Base-by-base conservation (phyloP, 2,888 invertebrate genomes). In the Papilio elwesi region DNA sequence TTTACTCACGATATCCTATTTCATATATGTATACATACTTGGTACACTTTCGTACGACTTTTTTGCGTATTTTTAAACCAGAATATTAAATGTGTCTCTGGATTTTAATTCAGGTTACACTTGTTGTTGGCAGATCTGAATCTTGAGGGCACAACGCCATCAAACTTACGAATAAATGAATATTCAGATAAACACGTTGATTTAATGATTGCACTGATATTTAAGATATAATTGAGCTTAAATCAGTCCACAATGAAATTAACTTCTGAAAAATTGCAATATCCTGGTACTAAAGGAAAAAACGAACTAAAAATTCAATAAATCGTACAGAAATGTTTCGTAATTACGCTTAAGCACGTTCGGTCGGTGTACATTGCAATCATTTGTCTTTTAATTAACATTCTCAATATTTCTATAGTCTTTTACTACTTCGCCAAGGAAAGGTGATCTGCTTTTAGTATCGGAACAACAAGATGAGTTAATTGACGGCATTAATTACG, bases 401-500 rank as follows among this genome's bases (percentile, higher is more conserved):
- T 51, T 64, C n/a, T 15, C n/a, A 12, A 13, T 64, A 26, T 49
- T 48, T 48, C 16, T 64, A 64, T 26, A 64, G 26, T 16, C n/a
- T 16, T 53, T 26, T 8, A 38, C 59, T n/a, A 49, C 48, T 48
- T 48, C 47, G 26, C 63, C 10, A 48, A 64, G 13, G 48, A 51
- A 64, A 64, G 49, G 64, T 49, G 49, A 64, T 49, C 49, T 26
- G n/a, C 36, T 49, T 48, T 26, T 11, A 49, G 26, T 51, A 48
- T 26, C 11, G 26, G 16, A 48, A 26, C 26, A 38, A 26, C 38
- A 13, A 52, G 49, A 47, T 48, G 55, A 48, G 36, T 57, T 64
- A 65, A 70, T 55, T 57, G 52, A 49, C 55, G 49, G 57, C 38
- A 38, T 70, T 36, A 65, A 65, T 65, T 70, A 65, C 64, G 49